A percentile compares a stretch with the other conserved stretches of the same genome.
phyloP scores from a whole-genome alignment of 2,113 vertebrate species.

The Peromyscus polionotus region DNA sequence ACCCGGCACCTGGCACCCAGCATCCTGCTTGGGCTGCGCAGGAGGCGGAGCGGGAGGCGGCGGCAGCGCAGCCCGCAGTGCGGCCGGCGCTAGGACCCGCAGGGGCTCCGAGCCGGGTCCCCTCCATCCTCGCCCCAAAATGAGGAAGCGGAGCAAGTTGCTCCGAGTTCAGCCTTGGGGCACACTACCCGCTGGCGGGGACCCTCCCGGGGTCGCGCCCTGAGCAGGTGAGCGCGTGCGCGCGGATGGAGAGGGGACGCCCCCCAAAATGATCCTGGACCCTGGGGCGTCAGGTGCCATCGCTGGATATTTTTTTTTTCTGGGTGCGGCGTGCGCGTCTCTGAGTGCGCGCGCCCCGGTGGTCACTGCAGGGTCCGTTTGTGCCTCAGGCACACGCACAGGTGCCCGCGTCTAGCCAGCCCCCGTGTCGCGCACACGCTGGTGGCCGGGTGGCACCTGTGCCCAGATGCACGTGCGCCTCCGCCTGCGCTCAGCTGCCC shows the following conservation, averaged over 20 bases:
- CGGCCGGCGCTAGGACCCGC: constrained; percentile 81
- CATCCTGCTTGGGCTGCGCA: not conserved
- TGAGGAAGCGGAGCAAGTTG: constrained; percentile 82
- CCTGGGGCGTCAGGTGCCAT: not conserved
- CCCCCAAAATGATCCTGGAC: too few relatives aligned
- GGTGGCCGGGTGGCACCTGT: constrained; percentile 35
- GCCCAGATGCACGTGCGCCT: constrained; percentile 4
- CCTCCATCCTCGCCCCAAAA: constrained; percentile 53
- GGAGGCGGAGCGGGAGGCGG: constrained; percentile 6
- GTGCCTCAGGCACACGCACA: not conserved
- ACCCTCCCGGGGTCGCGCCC: constrained; percentile 48
- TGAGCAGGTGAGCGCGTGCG: constrained; percentile 64
- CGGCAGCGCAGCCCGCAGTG: not conserved
- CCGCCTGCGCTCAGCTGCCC: not conserved
- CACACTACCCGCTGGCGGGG: constrained; percentile 47
- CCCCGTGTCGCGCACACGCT: not conserved
- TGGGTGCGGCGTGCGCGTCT: constrained; percentile 37
- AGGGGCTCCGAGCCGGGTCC: constrained; percentile 52
- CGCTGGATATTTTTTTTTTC: not conserved
- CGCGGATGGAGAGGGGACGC: not conserved
- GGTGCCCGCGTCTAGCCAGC: not conserved
- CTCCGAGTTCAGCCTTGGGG: constrained; percentile 73
- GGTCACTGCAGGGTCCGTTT: not conserved
- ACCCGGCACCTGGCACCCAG: not conserved
- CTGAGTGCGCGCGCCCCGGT: not conserved